Conservation (phyloP, 2,113 vertebrate genomes). For the Laticauda laticaudata region DNA sequence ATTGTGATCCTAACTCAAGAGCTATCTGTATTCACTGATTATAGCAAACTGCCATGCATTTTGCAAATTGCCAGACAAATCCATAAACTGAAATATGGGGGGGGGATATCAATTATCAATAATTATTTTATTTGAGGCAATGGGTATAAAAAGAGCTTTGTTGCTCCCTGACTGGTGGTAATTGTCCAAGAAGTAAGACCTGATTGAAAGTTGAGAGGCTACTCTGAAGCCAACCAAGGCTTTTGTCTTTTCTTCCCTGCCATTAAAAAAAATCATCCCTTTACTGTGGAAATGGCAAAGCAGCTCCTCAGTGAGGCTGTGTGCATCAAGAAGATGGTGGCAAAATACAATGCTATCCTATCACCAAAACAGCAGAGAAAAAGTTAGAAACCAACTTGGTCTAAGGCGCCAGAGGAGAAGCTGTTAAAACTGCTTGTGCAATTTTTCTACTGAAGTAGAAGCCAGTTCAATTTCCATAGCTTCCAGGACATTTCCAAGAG, state of each 20-base stretch:
- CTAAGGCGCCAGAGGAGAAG: neutral
- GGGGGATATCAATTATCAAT: neutral
- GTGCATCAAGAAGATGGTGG: neutral
- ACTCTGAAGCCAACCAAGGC: neutral
- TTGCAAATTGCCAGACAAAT: neutral
- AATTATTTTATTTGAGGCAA: neutral
- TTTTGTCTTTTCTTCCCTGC: neutral
- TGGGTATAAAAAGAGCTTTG: neutral
- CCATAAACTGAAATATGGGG: neutral
- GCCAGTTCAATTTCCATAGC: neutral
- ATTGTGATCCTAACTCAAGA: neutral
- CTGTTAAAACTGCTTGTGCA: neutral
- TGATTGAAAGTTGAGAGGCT: neutral
- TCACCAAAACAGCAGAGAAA: neutral
- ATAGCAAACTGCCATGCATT: neutral
- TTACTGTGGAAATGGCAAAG: neutral
- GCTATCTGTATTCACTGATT: neutral
- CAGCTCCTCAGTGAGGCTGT: neutral
- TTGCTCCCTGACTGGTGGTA: neutral
- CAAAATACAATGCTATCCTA: neutral
- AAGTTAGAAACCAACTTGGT: neutral
- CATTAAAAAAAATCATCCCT: neutral
- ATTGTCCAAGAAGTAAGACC: neutral
- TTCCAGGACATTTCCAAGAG: neutral
- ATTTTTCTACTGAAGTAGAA: neutral